Base-by-base conservation (phyloP, 1,140 invertebrate genomes). In the Ganaspis sp. region DNA sequence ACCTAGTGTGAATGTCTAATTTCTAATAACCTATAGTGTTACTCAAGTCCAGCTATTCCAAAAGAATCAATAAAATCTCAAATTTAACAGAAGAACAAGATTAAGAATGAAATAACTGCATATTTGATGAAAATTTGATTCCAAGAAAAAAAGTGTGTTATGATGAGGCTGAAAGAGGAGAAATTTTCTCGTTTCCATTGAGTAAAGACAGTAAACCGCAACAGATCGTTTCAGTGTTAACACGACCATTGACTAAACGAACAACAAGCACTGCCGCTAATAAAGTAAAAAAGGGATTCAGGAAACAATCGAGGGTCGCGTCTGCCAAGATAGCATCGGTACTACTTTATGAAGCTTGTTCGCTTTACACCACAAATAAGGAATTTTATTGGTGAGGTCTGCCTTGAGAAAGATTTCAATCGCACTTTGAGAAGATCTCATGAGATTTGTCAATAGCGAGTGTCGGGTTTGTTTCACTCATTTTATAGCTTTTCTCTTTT, bases 261-360 rank as follows among this genome's bases (percentile, higher is more conserved):
- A 29, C 1, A 29, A 26, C 58, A 64, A 29, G 58, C 26, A 29
- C 23, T 64, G 58, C 23, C 58, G 26, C 58, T 64, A 64, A 64
- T 64, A 64, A 64, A 64, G 58, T 64, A 64, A n/a, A 64, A 49
- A 64, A 64, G 21, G 23, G n/a, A 64, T 64, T 64, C 58, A 64
- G 58, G 58, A 64, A 64, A 64, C 23, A 64, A 64, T 64, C 54
- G 54, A 64, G 54, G 54, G 54, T 15, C 54, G 53, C n/a, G 53
- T 64, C 11, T 4, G 12, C 12, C 8, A 8, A 34, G 58, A 64
- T 64, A 64, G 26, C 23, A 64, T 64, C 58, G 23, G 54, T 23
- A 26, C 54, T 12, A 26, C 54, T 58, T 58, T 58, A 58, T 58
- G 17, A 58, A 26, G 6, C 17, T 21, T 19, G 19, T 21, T 21